A percentile compares a stretch with the other conserved stretches of the same genome.
Evolutionary conservation across 2,888 invertebrate species (phyloP).

Genomic region (Coenonympha arcania): DNA sequence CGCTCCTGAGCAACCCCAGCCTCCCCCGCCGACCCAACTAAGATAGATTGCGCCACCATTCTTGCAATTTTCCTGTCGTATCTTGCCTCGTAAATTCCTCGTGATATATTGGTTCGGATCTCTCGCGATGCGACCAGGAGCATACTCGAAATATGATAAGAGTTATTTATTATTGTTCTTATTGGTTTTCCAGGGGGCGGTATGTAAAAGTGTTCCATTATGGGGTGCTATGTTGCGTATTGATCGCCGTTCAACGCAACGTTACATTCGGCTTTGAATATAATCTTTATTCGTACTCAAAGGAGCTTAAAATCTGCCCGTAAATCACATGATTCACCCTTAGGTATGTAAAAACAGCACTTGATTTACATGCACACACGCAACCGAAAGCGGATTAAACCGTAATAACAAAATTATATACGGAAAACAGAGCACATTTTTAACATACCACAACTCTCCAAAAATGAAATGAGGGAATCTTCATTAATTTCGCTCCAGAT

Average conservation of each 20-base stretch:
- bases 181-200: constrained; percentile 70
- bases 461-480: constrained; percentile 51
- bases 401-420: constrained; percentile 37
- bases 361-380: constrained; percentile 33
- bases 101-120: constrained; percentile 84
- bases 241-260: constrained; percentile 28
- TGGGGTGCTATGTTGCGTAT: constrained; percentile 46
- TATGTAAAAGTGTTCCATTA: constrained; percentile 42
- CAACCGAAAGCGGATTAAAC: constrained; percentile 35
- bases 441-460: constrained; percentile 34
- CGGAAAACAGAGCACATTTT: constrained; percentile 29
- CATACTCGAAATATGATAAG: constrained; percentile 76
- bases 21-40: constrained; percentile 78
- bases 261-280: constrained; percentile 15
- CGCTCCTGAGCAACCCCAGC: constrained; percentile 52
- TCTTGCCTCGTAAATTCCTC: constrained; percentile 89
- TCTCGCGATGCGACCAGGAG: constrained; percentile 74
- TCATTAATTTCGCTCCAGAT: constrained; percentile 58
- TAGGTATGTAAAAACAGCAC: constrained; percentile 34
- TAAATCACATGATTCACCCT: constrained; percentile 32
- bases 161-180: constrained; percentile 75
- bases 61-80: constrained; percentile 95
- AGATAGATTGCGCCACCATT: constrained; percentile 93
- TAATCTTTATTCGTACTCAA: constrained; percentile 23
- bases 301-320: constrained; percentile 25